Evolutionary conservation across 1,140 invertebrate species (phyloP), one percentile per base, ranked within the genome.

Genomic region (Chymomyza costata): DNA sequence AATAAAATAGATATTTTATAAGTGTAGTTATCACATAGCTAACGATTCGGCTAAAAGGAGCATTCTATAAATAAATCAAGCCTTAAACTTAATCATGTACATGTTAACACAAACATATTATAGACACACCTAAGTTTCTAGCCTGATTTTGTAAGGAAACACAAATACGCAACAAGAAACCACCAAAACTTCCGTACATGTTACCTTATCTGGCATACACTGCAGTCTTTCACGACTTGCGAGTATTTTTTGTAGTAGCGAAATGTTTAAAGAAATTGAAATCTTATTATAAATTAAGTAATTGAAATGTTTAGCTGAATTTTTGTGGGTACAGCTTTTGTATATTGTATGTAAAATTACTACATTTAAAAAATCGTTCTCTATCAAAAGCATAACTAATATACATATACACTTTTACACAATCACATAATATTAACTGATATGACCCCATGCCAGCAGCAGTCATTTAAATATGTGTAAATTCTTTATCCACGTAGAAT

Each of bases 111-210:
- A 28, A 16, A 32, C 13, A 13, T 15, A 31, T 6, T 48, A 40
- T 39, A 16, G 34, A 49, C 13, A 21, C 10, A 46, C 32, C 44
- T 43, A 46, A 56, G 49, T 28, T 48, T 48, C 39, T 65, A 48
- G 41, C 48, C 38, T 58, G 48, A 34, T 57, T 51, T 56, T 43
- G 50, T 35, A 61, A 55, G 48, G 37, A 31, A 43, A 52, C 40
- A 76, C n/a, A 58, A 40, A 34, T 60, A 60, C 57, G 66, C 63
- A 78, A 80, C 68, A 55, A 59, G 53, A 68, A 81, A 80, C 73
- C 73, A 80, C 73, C 73, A 80, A 65, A 44, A 73, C 73, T 80
- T 80, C 68, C 73, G 60, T 68, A 81, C 74, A 66, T 81, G 74
- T 80, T 80, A 80, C 73, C 73, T 80, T 69, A 39, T 54, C 47